phyloP scores from a whole-genome alignment of 2,888 invertebrate species.

The Caenorhabditis japonica region DNA sequence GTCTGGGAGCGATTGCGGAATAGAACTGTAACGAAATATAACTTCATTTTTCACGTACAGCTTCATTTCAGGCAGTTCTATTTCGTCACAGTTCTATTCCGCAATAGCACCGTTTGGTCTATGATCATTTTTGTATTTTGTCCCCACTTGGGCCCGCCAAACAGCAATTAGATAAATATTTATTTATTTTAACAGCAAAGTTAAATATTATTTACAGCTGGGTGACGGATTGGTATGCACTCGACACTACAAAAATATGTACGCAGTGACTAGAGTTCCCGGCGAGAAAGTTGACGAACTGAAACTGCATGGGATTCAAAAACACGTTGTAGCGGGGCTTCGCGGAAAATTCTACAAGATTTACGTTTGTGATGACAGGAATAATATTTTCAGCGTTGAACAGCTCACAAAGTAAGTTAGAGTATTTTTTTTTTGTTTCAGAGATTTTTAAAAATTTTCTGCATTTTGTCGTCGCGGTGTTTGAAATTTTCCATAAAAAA shows the following conservation, averaged over 20 bases:
- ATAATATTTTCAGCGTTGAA: conserved; percentile 56
- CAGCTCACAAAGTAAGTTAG: conserved; percentile 59
- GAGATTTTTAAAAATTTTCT: no score
- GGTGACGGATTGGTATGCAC: conserved; percentile 72
- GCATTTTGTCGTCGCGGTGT: no score
- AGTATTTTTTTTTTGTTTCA: background rate
- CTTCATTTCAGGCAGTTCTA: no score
- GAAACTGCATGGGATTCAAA: conserved; percentile 60
- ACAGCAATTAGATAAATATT: conserved; percentile 8
- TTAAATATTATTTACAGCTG: conserved; percentile 48
- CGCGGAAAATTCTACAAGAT: conserved; percentile 69
- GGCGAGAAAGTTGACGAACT: conserved; percentile 64
- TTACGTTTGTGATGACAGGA: conserved; percentile 63
- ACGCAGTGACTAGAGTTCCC: conserved; percentile 65
- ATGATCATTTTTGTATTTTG: conserved; percentile 27
- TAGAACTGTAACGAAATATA: no score
- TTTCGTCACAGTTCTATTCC: no score
- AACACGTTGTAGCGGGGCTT: conserved; percentile 63
- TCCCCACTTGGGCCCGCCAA: conserved; percentile 1
- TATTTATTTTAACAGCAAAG: no score
- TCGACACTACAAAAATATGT: conserved; percentile 72
- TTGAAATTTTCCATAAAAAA: background rate
- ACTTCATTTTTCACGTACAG: no score
- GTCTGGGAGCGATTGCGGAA: no score
- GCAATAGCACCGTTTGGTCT: no score